Evolutionary conservation across 1,140 invertebrate genomes (phyloP).

Genomic region (Battus philenor): DNA sequence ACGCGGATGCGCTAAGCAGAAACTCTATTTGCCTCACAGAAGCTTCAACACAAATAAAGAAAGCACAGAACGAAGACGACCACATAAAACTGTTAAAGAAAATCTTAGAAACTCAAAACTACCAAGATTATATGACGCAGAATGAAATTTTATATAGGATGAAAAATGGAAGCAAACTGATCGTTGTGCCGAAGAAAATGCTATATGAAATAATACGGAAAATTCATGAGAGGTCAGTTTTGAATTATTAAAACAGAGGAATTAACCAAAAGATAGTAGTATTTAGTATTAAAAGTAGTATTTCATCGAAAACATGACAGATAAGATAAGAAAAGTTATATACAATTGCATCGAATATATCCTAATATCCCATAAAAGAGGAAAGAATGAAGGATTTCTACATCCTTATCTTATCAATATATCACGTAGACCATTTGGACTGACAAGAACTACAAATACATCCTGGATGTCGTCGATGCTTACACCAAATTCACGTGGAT

Average conservation of each 20-base stretch:
- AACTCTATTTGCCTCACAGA: slow-evolving; percentile 32
- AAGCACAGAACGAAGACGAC: slow-evolving; percentile 31
- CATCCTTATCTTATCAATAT: neutral
- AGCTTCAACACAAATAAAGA: slow-evolving; percentile 18
- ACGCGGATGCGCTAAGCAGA: slow-evolving; percentile 54
- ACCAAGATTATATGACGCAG: slow-evolving; percentile 28
- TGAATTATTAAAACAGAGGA: slow-evolving; percentile 47
- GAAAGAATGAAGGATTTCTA: slow-evolving; percentile 25
- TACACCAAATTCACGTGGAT: slow-evolving; percentile 62
- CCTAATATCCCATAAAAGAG: slow-evolving; percentile 2
- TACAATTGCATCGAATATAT: neutral
- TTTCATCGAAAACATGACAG: slow-evolving; percentile 43
- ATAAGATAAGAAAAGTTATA: slow-evolving; percentile 44
- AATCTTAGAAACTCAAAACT: slow-evolving; percentile 22
- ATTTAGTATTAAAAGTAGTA: no score
- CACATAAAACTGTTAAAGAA: slow-evolving; percentile 30
- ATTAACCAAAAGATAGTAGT: slow-evolving; percentile 43
- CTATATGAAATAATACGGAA: slow-evolving; percentile 34
- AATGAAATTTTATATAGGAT: slow-evolving; percentile 32
- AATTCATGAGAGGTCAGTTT: slow-evolving; percentile 54
- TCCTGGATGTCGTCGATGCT: slow-evolving; percentile 50
- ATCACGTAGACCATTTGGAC: no score
- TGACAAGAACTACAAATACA: slow-evolving; percentile 50
- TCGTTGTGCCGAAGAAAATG: slow-evolving; percentile 40
- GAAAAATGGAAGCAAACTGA: slow-evolving; percentile 23